phyloP scores from a whole-genome alignment of 1,140 invertebrate species.

The Meloidogyne hapla region DNA sequence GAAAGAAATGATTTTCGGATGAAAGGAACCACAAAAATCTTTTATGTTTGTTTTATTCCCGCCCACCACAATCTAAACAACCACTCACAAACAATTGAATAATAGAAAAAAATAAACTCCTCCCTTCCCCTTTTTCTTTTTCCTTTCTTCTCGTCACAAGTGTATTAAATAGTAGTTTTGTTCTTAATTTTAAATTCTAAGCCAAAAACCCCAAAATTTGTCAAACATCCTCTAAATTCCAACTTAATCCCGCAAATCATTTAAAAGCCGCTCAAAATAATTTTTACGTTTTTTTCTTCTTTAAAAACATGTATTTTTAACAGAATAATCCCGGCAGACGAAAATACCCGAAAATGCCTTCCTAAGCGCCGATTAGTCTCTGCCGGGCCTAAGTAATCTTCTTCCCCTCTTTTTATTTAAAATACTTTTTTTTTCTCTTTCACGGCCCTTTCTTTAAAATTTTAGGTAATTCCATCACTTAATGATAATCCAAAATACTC shows the following conservation, averaged over 20 bases:
- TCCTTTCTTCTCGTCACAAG: no score
- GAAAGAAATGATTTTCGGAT: no score
- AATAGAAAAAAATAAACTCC: not conserved
- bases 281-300: not conserved
- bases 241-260: not conserved
- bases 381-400: not conserved
- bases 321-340: not conserved
- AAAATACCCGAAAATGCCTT: slow-evolving; percentile 1
- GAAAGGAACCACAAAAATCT: no score
- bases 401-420: not conserved
- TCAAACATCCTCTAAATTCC: not conserved
- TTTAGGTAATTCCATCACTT: no score
- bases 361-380: not conserved
- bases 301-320: not conserved
- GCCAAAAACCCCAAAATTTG: not conserved
- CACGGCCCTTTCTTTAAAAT: no score
- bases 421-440: no score
- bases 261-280: not conserved
- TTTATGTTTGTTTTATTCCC: not conserved
- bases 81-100: not conserved
- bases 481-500: no score
- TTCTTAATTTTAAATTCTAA: not conserved
- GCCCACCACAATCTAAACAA: not conserved
- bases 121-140: not conserved
- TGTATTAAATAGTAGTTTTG: not conserved